Evolutionary conservation across 2,797 vertebrate species (phyloP).

Genomic region (Gymnothorax javanicus): DNA sequence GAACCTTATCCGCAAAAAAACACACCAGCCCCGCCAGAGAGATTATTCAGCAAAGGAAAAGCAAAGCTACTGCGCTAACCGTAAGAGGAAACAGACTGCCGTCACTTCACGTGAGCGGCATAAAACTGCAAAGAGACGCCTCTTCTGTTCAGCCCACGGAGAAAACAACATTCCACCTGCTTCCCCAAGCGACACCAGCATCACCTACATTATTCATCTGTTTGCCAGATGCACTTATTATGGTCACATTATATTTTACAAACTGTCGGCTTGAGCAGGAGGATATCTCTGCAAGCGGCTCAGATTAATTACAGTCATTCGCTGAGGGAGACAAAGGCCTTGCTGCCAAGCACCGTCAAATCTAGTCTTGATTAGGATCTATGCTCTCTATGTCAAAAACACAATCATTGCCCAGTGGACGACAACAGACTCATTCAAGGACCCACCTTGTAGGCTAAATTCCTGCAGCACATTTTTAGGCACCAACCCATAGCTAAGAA

Average conservation of each 20-base stretch:
- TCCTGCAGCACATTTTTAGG: too few species aligned
- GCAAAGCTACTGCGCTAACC: too few species aligned
- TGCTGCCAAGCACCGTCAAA: background rate
- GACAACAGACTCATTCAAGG: too few species aligned
- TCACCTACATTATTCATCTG: background rate
- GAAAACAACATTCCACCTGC: background rate
- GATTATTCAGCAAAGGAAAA: background rate
- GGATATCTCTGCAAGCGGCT: background rate
- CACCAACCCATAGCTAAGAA: too few species aligned
- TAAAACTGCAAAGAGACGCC: background rate
- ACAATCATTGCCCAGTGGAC: too few species aligned
- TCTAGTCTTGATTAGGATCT: background rate
- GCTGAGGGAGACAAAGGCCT: background rate
- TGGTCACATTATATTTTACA: background rate
- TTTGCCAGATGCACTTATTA: slow-evolving; percentile 7
- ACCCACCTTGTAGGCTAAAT: too few species aligned
- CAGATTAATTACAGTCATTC: background rate
- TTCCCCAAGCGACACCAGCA: background rate
- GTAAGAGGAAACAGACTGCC: background rate
- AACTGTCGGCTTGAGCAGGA: background rate
- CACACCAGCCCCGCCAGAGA: slow-evolving; percentile 7
- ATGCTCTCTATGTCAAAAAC: background rate
- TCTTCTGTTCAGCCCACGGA: background rate
- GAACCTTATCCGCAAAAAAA: slow-evolving; percentile 1
- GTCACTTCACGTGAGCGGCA: background rate